Evolutionary conservation across 1,140 invertebrate genomes (phyloP).

Genomic region (Dendroctonus valens): DNA sequence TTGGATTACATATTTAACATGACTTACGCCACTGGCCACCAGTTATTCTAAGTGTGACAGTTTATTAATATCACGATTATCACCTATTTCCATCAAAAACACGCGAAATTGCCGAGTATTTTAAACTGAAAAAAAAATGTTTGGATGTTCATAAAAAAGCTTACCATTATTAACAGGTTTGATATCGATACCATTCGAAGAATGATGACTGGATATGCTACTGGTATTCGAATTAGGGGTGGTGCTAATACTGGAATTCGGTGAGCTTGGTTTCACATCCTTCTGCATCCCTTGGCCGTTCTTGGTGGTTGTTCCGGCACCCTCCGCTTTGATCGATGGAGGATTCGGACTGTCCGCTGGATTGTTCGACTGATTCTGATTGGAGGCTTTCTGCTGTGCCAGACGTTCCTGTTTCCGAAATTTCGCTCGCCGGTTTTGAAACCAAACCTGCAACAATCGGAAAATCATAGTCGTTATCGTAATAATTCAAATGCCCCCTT

Average conservation of each 20-base stretch:
- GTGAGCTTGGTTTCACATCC: constrained; percentile 52
- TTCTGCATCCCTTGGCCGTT: constrained; percentile 37
- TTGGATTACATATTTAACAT: too few relatives aligned
- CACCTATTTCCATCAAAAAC: too few relatives aligned
- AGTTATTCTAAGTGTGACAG: too few relatives aligned
- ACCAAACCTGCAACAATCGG: constrained; percentile 80
- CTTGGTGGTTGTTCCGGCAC: constrained; percentile 38
- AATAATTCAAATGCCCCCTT: neutral
- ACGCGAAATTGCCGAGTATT: too few relatives aligned
- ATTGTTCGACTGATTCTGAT: constrained; percentile 40
- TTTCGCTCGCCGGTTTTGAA: constrained; percentile 89
- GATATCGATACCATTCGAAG: constrained; percentile 49
- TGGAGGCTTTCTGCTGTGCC: constrained; percentile 71
- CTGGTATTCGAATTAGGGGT: constrained; percentile 52
- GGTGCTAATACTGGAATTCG: constrained; percentile 50
- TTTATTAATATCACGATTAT: too few relatives aligned
- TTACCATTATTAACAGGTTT: constrained; percentile 51
- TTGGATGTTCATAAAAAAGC: neutral
- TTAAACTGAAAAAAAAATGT: too few relatives aligned
- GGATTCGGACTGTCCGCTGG: constrained; percentile 38
- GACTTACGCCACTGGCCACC: too few relatives aligned
- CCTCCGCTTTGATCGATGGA: constrained; percentile 45
- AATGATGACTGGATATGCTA: constrained; percentile 50
- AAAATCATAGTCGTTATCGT: neutral
- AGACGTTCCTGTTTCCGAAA: constrained; percentile 89